Percentiles rank a stretch among this genome's conserved stretches.
These are phyloP conservation scores for Acanthosepion lycidas DNA, from an alignment of 2,888 invertebrate genomes.

Conservation along the genomic window DNA sequence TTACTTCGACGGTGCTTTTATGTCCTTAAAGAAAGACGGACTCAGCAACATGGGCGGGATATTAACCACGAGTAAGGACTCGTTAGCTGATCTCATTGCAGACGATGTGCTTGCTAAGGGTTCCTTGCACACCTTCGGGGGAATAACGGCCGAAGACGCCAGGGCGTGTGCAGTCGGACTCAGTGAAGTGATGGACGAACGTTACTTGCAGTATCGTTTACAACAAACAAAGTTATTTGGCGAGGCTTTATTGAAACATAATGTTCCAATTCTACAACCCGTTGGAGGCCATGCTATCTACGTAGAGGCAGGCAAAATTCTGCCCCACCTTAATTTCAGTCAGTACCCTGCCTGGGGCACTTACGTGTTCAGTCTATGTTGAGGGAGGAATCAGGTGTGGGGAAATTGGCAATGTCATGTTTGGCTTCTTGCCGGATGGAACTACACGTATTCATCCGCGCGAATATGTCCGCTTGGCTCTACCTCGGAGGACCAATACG, in stretches of 20 bases:
- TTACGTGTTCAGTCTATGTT: not conserved
- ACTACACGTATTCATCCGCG: not conserved
- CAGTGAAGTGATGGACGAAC: slow-evolving; percentile 49
- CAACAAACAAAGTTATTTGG: slow-evolving; percentile 45
- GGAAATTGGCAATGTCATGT: not conserved
- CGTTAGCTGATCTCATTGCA: not conserved
- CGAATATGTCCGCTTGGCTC: slow-evolving; percentile 48
- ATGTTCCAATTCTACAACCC: slow-evolving; percentile 47
- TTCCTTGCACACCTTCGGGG: slow-evolving; percentile 50
- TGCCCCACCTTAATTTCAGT: slow-evolving; percentile 38
- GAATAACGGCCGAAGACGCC: slow-evolving; percentile 50
- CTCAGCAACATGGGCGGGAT: slow-evolving; percentile 51
- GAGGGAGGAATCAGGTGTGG: not conserved
- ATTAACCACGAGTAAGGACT: not conserved
- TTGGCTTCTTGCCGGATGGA: not conserved
- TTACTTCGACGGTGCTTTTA: slow-evolving; percentile 48
- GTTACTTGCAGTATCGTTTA: slow-evolving; percentile 49
- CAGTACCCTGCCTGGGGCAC: not conserved
- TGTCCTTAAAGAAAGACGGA: slow-evolving; percentile 53
- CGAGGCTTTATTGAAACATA: not conserved
- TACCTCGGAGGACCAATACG: slow-evolving; percentile 49
- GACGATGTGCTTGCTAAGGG: not conserved
- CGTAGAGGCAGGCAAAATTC: slow-evolving; percentile 49
- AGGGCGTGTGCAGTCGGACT: slow-evolving; percentile 51
- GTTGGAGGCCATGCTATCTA: slow-evolving; percentile 50